These are phyloP conservation scores for Sarcophaga variegata DNA, from an alignment of 2,888 invertebrate species.

Conservation along the genomic window DNA sequence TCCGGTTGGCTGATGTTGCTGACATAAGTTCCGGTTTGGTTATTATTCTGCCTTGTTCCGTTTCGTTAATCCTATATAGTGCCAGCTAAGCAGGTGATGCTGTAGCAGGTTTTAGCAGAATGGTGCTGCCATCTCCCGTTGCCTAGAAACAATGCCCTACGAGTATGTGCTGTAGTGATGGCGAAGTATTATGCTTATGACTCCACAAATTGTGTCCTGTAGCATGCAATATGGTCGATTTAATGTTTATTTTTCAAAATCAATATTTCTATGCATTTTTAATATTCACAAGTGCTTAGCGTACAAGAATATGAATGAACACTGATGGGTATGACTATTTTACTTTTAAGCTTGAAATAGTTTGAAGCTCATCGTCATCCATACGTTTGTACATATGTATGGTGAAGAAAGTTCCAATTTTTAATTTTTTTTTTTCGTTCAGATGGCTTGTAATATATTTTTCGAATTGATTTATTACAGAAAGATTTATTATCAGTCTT, in stretches of 20 bases:
- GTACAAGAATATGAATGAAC: constrained; percentile 41
- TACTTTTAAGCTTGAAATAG: constrained; percentile 39
- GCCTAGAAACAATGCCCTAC: too few relatives aligned
- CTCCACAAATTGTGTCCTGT: not conserved
- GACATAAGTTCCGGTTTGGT: too few relatives aligned
- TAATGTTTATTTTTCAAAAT: constrained; percentile 18
- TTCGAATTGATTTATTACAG: constrained; percentile 67
- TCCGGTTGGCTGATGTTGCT: too few relatives aligned
- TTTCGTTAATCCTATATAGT: too few relatives aligned
- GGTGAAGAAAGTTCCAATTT: constrained; percentile 58
- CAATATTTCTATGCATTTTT: constrained; percentile 44
- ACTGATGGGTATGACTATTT: constrained; percentile 60
- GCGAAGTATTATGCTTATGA: too few relatives aligned
- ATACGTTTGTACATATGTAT: constrained; percentile 10
- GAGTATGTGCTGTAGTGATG: too few relatives aligned
- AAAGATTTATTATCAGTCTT: constrained; percentile 50
- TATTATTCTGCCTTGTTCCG: too few relatives aligned
- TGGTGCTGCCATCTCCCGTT: too few relatives aligned
- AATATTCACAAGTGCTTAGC: constrained; percentile 58
- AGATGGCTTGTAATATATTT: constrained; percentile 50
- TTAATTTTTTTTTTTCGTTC: not conserved
- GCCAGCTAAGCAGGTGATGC: too few relatives aligned
- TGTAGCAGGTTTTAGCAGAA: too few relatives aligned
- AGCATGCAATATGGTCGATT: not conserved
- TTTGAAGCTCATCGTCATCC: constrained; percentile 26